A percentile compares a stretch with the other conserved stretches of the same genome.
Conservation (phyloP, 2,113 vertebrate genomes). For the Platysteira castanea region DNA sequence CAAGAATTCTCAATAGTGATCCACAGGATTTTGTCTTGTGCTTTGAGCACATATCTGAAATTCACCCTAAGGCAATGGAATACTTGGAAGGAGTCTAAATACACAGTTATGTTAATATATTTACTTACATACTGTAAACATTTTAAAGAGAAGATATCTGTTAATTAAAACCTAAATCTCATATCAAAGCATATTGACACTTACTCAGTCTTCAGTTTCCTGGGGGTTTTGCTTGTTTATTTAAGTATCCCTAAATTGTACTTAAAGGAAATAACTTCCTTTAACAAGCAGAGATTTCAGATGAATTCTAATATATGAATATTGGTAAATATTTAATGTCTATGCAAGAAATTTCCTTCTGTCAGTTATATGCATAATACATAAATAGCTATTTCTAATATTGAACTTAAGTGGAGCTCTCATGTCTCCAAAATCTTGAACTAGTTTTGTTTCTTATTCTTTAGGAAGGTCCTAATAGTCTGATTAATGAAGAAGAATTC, state of each 20-base stretch:
- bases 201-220: neutral
- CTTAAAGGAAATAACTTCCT: neutral
- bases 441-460: slow-evolving; percentile 1
- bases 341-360: neutral
- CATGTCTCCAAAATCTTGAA: neutral
- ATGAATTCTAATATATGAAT: neutral
- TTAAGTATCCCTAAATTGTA: neutral
- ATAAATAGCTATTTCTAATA: neutral
- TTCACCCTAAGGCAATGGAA: neutral
- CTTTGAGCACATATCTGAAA: neutral
- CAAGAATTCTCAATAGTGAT: neutral
- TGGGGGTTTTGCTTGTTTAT: neutral
- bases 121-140: neutral
- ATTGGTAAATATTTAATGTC: neutral
- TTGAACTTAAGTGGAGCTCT: neutral
- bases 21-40: neutral
- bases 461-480: slow-evolving; percentile 94
- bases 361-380: neutral
- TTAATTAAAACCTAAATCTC: neutral
- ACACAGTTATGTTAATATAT: neutral
- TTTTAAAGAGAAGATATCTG: neutral
- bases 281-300: neutral
- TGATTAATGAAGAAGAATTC: slow-evolving; percentile 97
- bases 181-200: neutral
- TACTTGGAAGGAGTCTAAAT: neutral